Evolutionary conservation across 2,888 invertebrate species (phyloP), one percentile per base, ranked within the genome.

Genomic region (Cheilosia impressa): DNA sequence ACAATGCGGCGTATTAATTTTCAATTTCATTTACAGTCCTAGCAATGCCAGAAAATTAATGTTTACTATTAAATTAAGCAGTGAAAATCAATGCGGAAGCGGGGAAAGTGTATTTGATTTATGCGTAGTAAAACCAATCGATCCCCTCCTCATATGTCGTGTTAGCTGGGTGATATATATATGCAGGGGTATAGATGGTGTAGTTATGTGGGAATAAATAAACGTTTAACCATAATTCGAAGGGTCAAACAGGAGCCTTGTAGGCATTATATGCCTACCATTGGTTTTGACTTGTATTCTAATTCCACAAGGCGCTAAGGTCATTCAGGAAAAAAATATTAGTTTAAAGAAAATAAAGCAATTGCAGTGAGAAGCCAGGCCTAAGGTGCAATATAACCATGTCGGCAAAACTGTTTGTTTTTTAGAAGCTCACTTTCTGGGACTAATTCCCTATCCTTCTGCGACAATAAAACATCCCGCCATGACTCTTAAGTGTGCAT

Each of bases 1-100:
- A 66, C 58, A 52, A n/a, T 47, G 77, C 31, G 52, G 38, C 76
- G 60, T 71, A 81, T 76, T 80, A 80, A 76, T 85, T 85, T 85
- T 81, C 76, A 85, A 85, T 85, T 85, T 80, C 62, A 85, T 81
- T 85, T 76, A 66, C 80, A 66, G 41, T 72, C 22, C 47, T 45
- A 34, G 66, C 66, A 62, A 53, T 15, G 71, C 43, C 62, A 58
- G 55, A 55, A 75, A 71, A 81, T 85, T 85, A 85, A 80, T 85
- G 71, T 81, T 81, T 76, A 76, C 66, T 72, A 76, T 85, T 85
- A 80, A 85, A 85, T 85, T 85, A 81, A 85, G 80, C 72, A 68
- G 76, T 81, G 76, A 68, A 80, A 85, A 68, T 76, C 66, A 76
- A 68, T 62, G 81, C 71, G 22, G 5, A 45, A 41, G 60, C 66